Base-by-base conservation (phyloP, 2,888 invertebrate species). In the Shargacucullia verbasci region DNA sequence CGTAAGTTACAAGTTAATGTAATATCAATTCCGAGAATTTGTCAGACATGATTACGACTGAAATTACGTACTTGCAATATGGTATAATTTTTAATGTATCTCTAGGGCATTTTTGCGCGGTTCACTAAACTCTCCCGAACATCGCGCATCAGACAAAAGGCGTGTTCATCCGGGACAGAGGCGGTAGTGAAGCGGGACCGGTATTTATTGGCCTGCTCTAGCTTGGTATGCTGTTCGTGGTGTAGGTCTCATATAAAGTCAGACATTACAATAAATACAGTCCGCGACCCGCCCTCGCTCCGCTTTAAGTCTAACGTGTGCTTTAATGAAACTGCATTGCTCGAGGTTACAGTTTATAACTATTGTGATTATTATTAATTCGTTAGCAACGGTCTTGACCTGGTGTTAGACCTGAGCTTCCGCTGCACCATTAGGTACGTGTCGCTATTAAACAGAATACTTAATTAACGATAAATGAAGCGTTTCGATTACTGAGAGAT, bases 261-360 rank as follows among this genome's bases (percentile, higher is more conserved):
- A 12, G 5, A 40, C 10, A 53, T 40, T 34, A 52, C n/a, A 47
- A 27, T 35, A 39, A 41, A 29, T 15, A 35, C 29, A 39, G 35
- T 14, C 35, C 12, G 9, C n/a, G 65, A 69, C 70, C 70, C 25
- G 64, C 20, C 66, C 70, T 66, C 50, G 66, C 70, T 45, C 66
- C 52, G 52, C 27, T 62, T 65, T 56, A 37, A 4, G 25, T n/a
- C 12, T 31, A 8, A n/a, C n/a, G n/a, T 29, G 37, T 29, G 15
- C 8, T 38, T 8, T 29, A 47, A 47, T 47, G 47, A 38, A 48
- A 33, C 71, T 39, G 65, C 53, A 58, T 46, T 29, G 47, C 7
- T 35, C 41, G 38, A 64, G 65, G 57, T 39, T 64, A 46, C 34
- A 13, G 46, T 70, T 53, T 14, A 7, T 29, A 29, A 29, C 29